Percentiles rank a stretch among this genome's conserved stretches.
Conservation (phyloP, 1,140 invertebrate species). For the Asobara japonica region DNA sequence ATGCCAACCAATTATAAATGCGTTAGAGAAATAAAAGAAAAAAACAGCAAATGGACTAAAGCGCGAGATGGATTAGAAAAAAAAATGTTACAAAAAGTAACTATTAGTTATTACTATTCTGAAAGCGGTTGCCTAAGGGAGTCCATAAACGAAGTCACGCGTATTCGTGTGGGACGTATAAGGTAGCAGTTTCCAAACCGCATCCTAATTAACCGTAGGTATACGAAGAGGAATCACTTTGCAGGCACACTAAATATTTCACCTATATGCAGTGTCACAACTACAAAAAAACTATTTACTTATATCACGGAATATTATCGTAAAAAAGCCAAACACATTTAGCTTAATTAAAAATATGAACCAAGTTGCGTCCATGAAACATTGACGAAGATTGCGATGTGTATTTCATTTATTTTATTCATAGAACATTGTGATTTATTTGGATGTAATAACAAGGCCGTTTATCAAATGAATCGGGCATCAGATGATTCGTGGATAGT, state of each 20-base stretch:
- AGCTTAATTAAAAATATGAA: slow-evolving; percentile 4
- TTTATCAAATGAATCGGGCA: slow-evolving; percentile 32
- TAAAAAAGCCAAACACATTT: background rate
- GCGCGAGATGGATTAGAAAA: slow-evolving; percentile 15
- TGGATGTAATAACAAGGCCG: slow-evolving; percentile 31
- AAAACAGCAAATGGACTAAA: slow-evolving; percentile 14
- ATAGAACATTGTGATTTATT: slow-evolving; percentile 33
- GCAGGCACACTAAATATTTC: slow-evolving; percentile 22
- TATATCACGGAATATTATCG: background rate
- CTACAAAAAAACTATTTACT: background rate
- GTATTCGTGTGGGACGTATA: slow-evolving; percentile 35
- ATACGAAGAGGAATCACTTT: slow-evolving; percentile 36
- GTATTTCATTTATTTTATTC: slow-evolving; percentile 30
- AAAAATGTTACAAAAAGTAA: slow-evolving; percentile 11
- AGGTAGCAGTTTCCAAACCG: slow-evolving; percentile 30
- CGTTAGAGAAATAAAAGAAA: slow-evolving; percentile 24
- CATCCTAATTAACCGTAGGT: slow-evolving; percentile 35
- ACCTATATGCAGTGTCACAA: slow-evolving; percentile 1
- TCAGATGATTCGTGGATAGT: slow-evolving; percentile 14
- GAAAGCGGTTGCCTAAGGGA: slow-evolving; percentile 18
- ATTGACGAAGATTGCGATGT: background rate
- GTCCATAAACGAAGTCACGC: slow-evolving; percentile 34
- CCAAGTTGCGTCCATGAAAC: background rate
- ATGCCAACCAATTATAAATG: slow-evolving; percentile 16
- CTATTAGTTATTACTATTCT: slow-evolving; percentile 24